phyloP scores from a whole-genome alignment of 2,797 vertebrate genomes.

The Nannoperca obscura region DNA sequence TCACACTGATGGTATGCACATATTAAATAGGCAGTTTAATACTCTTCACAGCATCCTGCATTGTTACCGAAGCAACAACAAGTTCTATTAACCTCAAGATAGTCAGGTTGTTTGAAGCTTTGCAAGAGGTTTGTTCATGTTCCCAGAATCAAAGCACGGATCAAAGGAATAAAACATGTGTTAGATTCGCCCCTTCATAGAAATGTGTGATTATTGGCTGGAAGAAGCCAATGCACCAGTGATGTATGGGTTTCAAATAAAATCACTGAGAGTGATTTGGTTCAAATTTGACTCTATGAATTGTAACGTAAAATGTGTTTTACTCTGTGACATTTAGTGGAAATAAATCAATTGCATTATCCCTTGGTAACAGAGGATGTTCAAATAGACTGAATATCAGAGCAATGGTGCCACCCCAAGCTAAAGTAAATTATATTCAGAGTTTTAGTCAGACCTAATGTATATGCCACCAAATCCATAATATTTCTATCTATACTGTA shows the following conservation, averaged over 20 bases:
- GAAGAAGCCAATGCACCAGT: conserved; percentile 4
- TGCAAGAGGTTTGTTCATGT: conserved; percentile 40
- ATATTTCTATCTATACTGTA: background rate
- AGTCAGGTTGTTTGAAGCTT: conserved; percentile 40
- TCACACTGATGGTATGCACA: background rate
- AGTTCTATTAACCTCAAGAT: conserved; percentile 30
- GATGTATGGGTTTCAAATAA: conserved; percentile 38
- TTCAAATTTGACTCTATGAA: conserved; percentile 25
- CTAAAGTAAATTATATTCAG: background rate
- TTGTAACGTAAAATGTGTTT: conserved; percentile 22
- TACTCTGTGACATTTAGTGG: background rate
- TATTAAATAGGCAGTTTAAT: background rate
- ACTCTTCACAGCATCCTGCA: background rate
- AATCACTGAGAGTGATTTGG: conserved; percentile 15
- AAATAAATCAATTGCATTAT: conserved; percentile 8
- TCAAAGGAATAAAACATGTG: conserved; percentile 66
- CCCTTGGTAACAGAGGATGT: background rate
- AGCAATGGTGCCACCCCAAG: too few relatives aligned
- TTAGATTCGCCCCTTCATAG: conserved; percentile 18
- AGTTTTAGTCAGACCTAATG: background rate
- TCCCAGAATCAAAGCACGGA: conserved; percentile 51
- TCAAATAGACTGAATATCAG: background rate
- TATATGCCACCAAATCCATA: background rate
- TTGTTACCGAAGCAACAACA: conserved; percentile 17
- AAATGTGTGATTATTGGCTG: conserved; percentile 38